phyloP scores from a whole-genome alignment of 2,113 vertebrate genomes.

The Alosa alosa region DNA sequence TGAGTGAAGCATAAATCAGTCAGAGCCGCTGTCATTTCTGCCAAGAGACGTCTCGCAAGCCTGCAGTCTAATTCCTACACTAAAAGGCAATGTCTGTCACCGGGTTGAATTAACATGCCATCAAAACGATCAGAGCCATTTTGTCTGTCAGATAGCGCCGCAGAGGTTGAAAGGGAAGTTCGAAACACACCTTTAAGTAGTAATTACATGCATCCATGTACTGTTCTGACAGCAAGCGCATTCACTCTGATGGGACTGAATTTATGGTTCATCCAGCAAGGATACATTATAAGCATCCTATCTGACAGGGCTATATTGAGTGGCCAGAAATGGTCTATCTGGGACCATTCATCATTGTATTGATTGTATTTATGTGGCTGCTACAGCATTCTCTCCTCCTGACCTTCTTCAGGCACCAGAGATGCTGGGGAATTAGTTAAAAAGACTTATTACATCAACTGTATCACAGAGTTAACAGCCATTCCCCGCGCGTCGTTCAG shows the following conservation, averaged over 20 bases:
- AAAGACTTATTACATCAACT: constrained; percentile 14
- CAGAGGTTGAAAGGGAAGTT: neutral
- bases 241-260: neutral
- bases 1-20: constrained; percentile 59
- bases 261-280: neutral
- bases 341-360: neutral
- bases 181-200: neutral
- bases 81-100: constrained; percentile 59
- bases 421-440: constrained; percentile 5
- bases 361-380: constrained; percentile 1
- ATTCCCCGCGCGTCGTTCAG: neutral
- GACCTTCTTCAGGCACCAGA: neutral
- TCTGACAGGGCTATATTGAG: constrained; percentile 4
- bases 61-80: constrained; percentile 68
- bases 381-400: neutral
- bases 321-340: constrained; percentile 19
- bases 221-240: neutral
- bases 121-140: constrained; percentile 69
- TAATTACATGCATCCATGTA: constrained; percentile 1
- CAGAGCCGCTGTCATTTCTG: constrained; percentile 67
- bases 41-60: constrained; percentile 65
- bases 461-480: neutral
- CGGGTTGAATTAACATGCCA: constrained; percentile 65
- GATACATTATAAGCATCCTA: constrained; percentile 3
- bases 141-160: constrained; percentile 41